Evolutionary conservation across 1,140 invertebrate genomes (phyloP), one percentile per base, ranked within the genome.

Genomic region (Ceratosolen solmsi): DNA sequence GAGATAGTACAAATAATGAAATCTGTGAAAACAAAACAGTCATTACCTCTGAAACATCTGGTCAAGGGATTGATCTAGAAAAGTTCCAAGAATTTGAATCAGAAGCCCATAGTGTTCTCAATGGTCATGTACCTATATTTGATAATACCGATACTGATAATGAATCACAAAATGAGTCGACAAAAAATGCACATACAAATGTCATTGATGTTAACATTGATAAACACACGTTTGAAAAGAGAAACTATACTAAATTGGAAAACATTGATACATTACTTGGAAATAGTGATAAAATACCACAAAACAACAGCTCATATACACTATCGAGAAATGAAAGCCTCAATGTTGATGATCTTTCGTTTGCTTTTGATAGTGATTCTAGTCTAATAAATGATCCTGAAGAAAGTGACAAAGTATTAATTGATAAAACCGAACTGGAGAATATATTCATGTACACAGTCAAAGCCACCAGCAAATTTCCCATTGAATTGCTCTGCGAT

Each of bases 371-470:
- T 27, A 88, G 86, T 65, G 89, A 91, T 88, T 87, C 86, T 87
- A 87, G 86, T 85, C 85, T 81, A 38, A 82, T 83, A 5, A 87
- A 84, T 56, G 51, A 60, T 78, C 71, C 84, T 87, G 75, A 92
- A 87, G 92, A 92, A 70, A 86, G 87, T 33, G 91, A 92, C 3
- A 92, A 91, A 86, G 89, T 95, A 82, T 84, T 93, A 84, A 92
- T 94, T 84, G 93, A 94, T 86, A 92, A 91, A 90, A 89, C 86
- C 85, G 93, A 95, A 84, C 89, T 95, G 84, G 93, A 94, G 84
- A 92, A 89, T 84, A 89, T 93, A 51, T 91, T 94, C 85, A 89
- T 92, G 80, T 91, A 93, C 84, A 93, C 93, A 36, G 92, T 94
- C 30, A 90, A 93, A 77, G 84, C 89, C 11, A 92, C 94, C 0